Evolutionary conservation across 2,113 vertebrate species (phyloP), one percentile per base, ranked within the genome.

Genomic region (Pseudorhombus dupliciocellatus): DNA sequence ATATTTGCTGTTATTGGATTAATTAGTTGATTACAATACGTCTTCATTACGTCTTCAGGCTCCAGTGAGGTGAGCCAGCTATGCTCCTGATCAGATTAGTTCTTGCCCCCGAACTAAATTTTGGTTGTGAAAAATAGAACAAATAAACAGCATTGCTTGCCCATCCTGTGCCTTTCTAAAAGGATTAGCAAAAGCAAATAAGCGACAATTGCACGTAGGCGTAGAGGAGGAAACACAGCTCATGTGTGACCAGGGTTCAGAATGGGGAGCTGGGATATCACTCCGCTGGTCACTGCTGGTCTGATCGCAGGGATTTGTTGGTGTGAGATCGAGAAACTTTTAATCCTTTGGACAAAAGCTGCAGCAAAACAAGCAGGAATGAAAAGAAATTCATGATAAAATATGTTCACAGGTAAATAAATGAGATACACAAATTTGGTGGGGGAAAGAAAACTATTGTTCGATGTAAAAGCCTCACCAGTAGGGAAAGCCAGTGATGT

Each of bases 241-340:
- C 52, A 54, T 64, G 75, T 64, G 57, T 65, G 54, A 74, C 62
- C 59, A 51, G 53, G 62, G 79, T 61, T 77, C 68, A 69, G n/a
- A 42, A 15, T 34, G 52, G 37, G 48, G 65, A 57, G 56, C 55
- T 0, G 5, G 21, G 14, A 52, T 5, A 21, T 50, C 21, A 73
- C 34, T 70, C 0, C 3, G 25, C 22, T 2, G 34, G 34, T 37
- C 10, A 37, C 34, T 61, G 52, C 31, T 56, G 26, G 14, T 66
- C 74, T 63, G 65, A 79, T 62, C 21, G 69, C 3, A 1, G 34
- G 24, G 70, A 44, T 72, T 66, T 54, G 0, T 21, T 44, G 28
- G 37, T n/a, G 21, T 61, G 40, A 5, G 0, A 50, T 20, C 1
- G 51, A 66, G 24, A 21, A 18, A 66, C 16, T 15, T 70, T 66